These are phyloP conservation scores for Teleiodes luculella DNA, from an alignment of 2,888 invertebrate species.

Conservation along the genomic window DNA sequence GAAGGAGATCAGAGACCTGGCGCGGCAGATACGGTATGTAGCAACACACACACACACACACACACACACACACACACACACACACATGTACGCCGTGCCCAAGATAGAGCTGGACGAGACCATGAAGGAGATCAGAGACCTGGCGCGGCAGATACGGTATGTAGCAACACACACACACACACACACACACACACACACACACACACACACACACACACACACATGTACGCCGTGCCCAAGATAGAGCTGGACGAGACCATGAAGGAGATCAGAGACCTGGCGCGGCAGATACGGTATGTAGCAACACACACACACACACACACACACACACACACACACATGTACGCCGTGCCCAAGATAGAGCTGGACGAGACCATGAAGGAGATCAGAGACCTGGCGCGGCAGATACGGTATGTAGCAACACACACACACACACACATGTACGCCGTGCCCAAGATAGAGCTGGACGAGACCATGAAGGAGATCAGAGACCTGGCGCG, in stretches of 20 bases:
- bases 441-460: slow-evolving; percentile 92
- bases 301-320: too few species aligned
- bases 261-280: slow-evolving; percentile 87
- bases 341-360: slow-evolving; percentile 92
- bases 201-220: too few species aligned
- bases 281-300: slow-evolving; percentile 84
- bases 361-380: slow-evolving; percentile 93
- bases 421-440: too few species aligned
- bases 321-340: slow-evolving; percentile 32
- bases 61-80: too few species aligned
- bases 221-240: too few species aligned
- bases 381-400: slow-evolving; percentile 18
- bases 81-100: slow-evolving; percentile 89
- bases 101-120: slow-evolving; percentile 94
- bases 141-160: slow-evolving; percentile 21
- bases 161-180: too few species aligned
- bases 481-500: slow-evolving; percentile 90
- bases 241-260: too few species aligned
- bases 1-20: slow-evolving; percentile 37
- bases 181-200: too few species aligned
- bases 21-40: slow-evolving; percentile 80
- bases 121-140: slow-evolving; percentile 53
- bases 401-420: slow-evolving; percentile 78
- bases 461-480: slow-evolving; percentile 92
- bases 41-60: too few species aligned